phyloP scores from a whole-genome alignment of 1,140 invertebrate species.

The Nymphalis io region DNA sequence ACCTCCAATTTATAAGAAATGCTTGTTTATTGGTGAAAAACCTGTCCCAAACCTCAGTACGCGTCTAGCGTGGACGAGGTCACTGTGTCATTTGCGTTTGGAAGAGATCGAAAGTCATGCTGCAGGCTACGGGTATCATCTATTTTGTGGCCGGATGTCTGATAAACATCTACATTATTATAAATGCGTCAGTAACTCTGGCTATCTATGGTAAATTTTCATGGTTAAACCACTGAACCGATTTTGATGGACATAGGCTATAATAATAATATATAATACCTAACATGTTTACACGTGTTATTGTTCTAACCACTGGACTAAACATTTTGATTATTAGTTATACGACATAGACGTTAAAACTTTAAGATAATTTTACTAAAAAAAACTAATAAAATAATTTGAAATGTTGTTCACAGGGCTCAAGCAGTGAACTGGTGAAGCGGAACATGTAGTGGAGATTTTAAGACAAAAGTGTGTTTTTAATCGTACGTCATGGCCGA shows the following conservation, averaged over 20 bases:
- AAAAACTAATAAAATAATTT: not conserved
- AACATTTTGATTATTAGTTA: too few species aligned
- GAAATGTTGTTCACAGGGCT: conserved; percentile 57
- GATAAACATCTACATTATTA: not conserved
- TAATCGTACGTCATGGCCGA: conserved; percentile 57
- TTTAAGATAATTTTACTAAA: too few species aligned
- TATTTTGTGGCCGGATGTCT: not conserved
- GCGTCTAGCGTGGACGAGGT: conserved; percentile 37
- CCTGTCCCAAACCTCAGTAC: conserved; percentile 20
- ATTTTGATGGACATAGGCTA: too few species aligned
- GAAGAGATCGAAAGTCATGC: conserved; percentile 37
- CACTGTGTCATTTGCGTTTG: conserved; percentile 38
- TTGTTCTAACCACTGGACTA: too few species aligned
- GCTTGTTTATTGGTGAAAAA: conserved; percentile 38
- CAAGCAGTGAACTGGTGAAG: conserved; percentile 46
- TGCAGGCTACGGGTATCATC: conserved; percentile 11
- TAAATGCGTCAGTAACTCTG: too few species aligned
- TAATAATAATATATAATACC: too few species aligned
- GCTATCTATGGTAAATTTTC: too few species aligned
- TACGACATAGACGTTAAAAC: too few species aligned
- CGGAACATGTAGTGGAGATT: conserved; percentile 70
- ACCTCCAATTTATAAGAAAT: conserved; percentile 37
- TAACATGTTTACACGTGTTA: too few species aligned
- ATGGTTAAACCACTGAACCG: too few species aligned
- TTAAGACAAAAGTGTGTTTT: conserved; percentile 37